These are phyloP conservation scores for Caenorhabditis zanzibari DNA, from an alignment of 2,888 invertebrate genomes.

Conservation along the genomic window DNA sequence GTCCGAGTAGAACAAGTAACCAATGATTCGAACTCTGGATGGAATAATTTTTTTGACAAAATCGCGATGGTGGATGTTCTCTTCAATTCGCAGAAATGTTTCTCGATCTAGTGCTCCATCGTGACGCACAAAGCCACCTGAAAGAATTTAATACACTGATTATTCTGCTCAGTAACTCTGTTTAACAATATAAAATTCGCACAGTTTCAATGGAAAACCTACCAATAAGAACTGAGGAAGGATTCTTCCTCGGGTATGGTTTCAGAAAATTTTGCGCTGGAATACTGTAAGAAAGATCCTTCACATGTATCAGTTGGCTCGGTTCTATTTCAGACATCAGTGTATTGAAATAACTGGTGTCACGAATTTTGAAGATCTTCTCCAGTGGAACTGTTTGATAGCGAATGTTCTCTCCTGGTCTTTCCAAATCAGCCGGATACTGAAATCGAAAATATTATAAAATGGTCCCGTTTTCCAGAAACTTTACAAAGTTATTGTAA, in stretches of 20 bases:
- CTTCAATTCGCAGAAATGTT: slow-evolving; percentile 35
- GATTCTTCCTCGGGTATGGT: background rate
- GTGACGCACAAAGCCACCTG: slow-evolving; percentile 25
- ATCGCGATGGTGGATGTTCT: slow-evolving; percentile 18
- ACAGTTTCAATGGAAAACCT: too few relatives aligned
- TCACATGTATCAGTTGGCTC: slow-evolving; percentile 1
- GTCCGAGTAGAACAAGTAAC: slow-evolving; percentile 54
- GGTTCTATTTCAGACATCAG: slow-evolving; percentile 32
- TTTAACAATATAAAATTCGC: too few relatives aligned
- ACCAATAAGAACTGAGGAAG: slow-evolving; percentile 15
- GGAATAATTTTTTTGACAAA: slow-evolving; percentile 38
- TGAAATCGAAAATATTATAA: slow-evolving; percentile 12
- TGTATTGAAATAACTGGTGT: slow-evolving; percentile 49
- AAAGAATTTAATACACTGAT: too few relatives aligned
- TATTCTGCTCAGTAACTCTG: too few relatives aligned
- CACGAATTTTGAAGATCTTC: slow-evolving; percentile 38
- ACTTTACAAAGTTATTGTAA: slow-evolving; percentile 37
- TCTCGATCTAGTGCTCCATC: slow-evolving; percentile 52
- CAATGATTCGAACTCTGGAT: slow-evolving; percentile 26
- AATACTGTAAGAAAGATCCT: slow-evolving; percentile 23
- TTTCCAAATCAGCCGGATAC: slow-evolving; percentile 34
- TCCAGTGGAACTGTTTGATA: slow-evolving; percentile 36
- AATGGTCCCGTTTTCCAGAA: background rate
- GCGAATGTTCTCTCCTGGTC: slow-evolving; percentile 15
- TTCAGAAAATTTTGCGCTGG: slow-evolving; percentile 20